A percentile compares a stretch with the other conserved stretches of the same genome.
Evolutionary conservation across 2,797 vertebrate genomes (phyloP).

Genomic region (Melopsittacus undulatus): DNA sequence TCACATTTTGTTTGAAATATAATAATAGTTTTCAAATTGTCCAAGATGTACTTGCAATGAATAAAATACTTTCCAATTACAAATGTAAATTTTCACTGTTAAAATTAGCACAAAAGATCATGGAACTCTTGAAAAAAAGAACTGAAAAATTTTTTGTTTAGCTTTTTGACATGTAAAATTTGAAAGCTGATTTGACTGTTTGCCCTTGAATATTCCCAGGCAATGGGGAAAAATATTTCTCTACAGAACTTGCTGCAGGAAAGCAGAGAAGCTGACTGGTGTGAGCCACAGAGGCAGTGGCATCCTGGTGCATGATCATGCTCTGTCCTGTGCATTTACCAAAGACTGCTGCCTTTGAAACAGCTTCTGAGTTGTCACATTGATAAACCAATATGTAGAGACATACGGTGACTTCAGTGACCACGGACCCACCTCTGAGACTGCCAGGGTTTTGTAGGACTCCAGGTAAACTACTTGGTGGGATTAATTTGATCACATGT

Average conservation of each 20-base stretch:
- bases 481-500: neutral
- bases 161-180: neutral
- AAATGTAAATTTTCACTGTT: neutral
- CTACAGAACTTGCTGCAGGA: neutral
- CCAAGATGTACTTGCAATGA: neutral
- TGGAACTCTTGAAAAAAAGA: neutral
- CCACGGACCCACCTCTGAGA: neutral
- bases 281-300: neutral
- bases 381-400: neutral
- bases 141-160: neutral
- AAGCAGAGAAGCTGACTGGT: neutral
- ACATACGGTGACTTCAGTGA: neutral
- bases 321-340: neutral
- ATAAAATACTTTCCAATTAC: neutral
- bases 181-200: neutral
- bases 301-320: neutral
- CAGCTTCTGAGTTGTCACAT: neutral
- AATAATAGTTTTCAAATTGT: neutral
- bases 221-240: neutral
- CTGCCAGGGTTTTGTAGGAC: neutral
- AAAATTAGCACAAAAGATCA: neutral
- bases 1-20: neutral
- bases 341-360: neutral
- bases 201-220: neutral
- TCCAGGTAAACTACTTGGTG: neutral